Evolutionary conservation across 2,888 invertebrate species (phyloP).

Genomic region (Eutolmus rufibarbis): DNA sequence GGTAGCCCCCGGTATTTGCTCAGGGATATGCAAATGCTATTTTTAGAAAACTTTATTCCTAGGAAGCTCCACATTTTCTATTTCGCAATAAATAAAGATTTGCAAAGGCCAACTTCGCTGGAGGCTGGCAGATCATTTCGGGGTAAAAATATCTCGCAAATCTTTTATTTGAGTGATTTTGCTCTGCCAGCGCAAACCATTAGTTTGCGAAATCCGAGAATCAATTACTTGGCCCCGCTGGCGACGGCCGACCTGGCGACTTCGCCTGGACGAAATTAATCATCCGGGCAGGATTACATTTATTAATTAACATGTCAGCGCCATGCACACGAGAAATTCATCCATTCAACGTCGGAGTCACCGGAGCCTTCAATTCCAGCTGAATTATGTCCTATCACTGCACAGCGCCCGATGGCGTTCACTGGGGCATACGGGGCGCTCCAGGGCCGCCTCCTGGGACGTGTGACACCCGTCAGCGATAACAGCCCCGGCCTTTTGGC

Average conservation of each 20-base stretch:
- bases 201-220: background rate
- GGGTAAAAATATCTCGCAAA: background rate
- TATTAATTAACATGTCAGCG: constrained; percentile 26
- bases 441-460: background rate
- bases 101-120: background rate
- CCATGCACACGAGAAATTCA: constrained; percentile 13
- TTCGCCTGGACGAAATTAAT: background rate
- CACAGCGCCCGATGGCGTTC: background rate
- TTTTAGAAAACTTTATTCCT: background rate
- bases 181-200: background rate
- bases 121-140: background rate
- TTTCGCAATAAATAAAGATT: background rate
- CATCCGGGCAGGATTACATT: background rate
- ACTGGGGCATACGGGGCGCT: background rate
- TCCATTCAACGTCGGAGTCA: constrained; percentile 6
- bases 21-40: background rate
- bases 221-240: background rate
- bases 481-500: background rate
- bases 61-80: background rate
- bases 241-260: background rate
- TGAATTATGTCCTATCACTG: background rate
- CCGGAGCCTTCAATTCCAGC: background rate
- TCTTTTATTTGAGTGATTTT: background rate
- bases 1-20: background rate
- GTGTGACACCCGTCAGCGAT: background rate